Conservation (phyloP, 2,888 invertebrate species). For the Neoaliturus tenellus region DNA sequence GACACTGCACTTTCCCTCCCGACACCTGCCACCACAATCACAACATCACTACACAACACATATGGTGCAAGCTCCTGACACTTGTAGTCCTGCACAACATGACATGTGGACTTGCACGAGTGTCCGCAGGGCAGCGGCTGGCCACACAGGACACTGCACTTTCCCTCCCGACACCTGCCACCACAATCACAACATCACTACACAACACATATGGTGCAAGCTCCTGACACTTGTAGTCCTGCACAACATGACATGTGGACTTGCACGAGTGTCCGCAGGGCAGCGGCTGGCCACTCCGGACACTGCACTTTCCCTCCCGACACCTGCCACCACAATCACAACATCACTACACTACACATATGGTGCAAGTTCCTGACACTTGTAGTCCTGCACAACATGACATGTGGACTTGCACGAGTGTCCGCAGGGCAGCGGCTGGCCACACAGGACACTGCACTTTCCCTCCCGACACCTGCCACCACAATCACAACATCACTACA, state of each 20-base stretch:
- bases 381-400: constrained; percentile 77
- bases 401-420: constrained; percentile 80
- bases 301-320: constrained; percentile 79
- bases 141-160: constrained; percentile 77
- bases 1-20: constrained; percentile 79
- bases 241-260: constrained; percentile 78
- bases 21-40: too few species aligned
- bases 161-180: constrained; percentile 77
- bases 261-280: constrained; percentile 80
- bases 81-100: constrained; percentile 76
- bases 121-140: constrained; percentile 78
- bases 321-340: too few species aligned
- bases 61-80: constrained; percentile 62
- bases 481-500: too few species aligned
- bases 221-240: too few species aligned
- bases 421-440: constrained; percentile 75
- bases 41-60: too few species aligned
- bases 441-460: constrained; percentile 78
- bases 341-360: constrained; percentile 74
- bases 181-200: too few species aligned
- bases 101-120: constrained; percentile 78
- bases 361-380: too few species aligned
- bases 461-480: constrained; percentile 73
- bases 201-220: constrained; percentile 71
- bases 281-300: constrained; percentile 74